These are phyloP conservation scores for Chalcis sispes DNA, from an alignment of 2,888 invertebrate genomes.

Conservation along the genomic window DNA sequence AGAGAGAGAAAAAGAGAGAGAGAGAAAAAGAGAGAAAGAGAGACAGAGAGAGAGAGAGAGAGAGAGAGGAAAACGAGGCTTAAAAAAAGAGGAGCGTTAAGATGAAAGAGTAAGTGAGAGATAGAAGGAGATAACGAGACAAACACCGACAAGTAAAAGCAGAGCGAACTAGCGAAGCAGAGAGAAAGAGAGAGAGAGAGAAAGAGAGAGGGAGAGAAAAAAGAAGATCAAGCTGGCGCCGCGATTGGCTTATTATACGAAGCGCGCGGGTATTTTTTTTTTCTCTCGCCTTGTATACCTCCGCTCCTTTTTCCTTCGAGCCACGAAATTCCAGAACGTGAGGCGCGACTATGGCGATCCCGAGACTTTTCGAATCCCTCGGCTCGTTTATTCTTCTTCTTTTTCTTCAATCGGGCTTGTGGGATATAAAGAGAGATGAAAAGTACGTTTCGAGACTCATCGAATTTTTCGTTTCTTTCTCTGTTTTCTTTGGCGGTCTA, in stretches of 20 bases:
- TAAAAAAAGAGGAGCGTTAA: slow-evolving; percentile 43
- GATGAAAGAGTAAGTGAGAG: slow-evolving; percentile 56
- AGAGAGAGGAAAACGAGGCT: slow-evolving; percentile 31
- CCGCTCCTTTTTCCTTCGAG: neutral
- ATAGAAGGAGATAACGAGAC: slow-evolving; percentile 54
- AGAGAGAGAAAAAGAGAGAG: too few species aligned
- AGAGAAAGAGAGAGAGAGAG: slow-evolving; percentile 40
- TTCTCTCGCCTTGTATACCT: neutral
- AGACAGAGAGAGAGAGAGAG: slow-evolving; percentile 40
- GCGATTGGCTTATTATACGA: slow-evolving; percentile 53
- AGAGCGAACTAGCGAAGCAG: too few species aligned
- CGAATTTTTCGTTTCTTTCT: neutral
- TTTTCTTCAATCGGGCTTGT: too few species aligned
- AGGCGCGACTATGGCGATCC: slow-evolving; percentile 40
- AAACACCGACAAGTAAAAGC: too few species aligned
- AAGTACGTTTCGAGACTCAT: neutral
- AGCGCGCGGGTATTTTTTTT: slow-evolving; percentile 31
- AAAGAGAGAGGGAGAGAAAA: slow-evolving; percentile 36
- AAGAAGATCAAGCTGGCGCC: slow-evolving; percentile 43
- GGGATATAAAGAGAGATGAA: too few species aligned
- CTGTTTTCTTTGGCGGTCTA: neutral
- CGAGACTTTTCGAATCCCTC: neutral
- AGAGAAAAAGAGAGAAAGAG: too few species aligned
- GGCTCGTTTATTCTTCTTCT: neutral
- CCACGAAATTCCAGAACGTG: slow-evolving; percentile 49